A percentile compares a stretch with the other conserved stretches of the same genome.
Evolutionary conservation across 2,113 vertebrate species (phyloP).

Genomic region (Ictalurus punctatus): DNA sequence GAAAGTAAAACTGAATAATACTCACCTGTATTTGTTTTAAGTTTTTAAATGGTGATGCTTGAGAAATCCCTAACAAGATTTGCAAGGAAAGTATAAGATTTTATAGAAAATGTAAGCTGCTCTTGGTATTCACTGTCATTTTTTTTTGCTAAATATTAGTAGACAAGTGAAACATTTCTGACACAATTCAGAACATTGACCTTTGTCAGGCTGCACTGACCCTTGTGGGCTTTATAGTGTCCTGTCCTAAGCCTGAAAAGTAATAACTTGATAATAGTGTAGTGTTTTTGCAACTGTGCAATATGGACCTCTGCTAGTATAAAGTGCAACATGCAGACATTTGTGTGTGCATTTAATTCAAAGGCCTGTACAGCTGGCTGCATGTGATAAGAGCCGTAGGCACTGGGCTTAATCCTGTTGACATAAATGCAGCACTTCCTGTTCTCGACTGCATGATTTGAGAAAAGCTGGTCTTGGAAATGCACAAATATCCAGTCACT

Average conservation of each 20-base stretch:
- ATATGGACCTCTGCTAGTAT: not conserved
- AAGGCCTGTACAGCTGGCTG: constrained; percentile 20
- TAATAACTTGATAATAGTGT: not conserved
- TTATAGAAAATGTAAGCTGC: not conserved
- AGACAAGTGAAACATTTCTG: not conserved
- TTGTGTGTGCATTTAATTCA: not conserved
- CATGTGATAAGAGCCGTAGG: constrained; percentile 12
- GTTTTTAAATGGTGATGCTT: not conserved
- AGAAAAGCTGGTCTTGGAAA: not conserved
- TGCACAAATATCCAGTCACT: not conserved
- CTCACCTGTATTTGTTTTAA: not conserved
- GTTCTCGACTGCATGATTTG: not conserved
- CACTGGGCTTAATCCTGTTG: not conserved
- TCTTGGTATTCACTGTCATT: not conserved
- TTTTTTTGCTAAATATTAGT: not conserved
- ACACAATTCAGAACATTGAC: not conserved
- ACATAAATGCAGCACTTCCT: not conserved
- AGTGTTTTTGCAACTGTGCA: constrained; percentile 10
- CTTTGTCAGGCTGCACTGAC: not conserved
- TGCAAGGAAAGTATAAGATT: not conserved
- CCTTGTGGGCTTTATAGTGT: not conserved
- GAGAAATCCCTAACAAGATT: not conserved
- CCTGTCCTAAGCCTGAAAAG: not conserved
- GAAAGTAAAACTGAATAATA: not conserved
- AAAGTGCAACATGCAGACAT: not conserved